Evolutionary conservation across 2,888 invertebrate genomes (phyloP).

Genomic region (Polydrusus cervinus): DNA sequence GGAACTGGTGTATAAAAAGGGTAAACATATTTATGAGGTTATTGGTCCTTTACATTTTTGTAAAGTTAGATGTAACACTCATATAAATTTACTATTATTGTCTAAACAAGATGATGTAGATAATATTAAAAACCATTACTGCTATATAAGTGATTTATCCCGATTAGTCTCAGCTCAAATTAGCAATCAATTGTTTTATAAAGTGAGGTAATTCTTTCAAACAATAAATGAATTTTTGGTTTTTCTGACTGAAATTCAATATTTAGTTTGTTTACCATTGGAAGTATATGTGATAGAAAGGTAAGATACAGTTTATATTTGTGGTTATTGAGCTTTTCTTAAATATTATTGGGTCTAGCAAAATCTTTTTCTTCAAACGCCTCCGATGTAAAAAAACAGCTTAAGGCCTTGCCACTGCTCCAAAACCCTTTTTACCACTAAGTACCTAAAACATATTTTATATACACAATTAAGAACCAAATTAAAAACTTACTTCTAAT

Average conservation of each 20-base stretch:
- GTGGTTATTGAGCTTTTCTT: constrained; percentile 19
- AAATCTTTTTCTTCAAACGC: constrained; percentile 22
- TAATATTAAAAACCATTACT: too few relatives aligned
- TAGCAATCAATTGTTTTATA: constrained; percentile 33
- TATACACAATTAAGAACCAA: constrained; percentile 9
- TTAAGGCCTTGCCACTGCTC: constrained; percentile 30
- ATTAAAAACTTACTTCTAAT: constrained; percentile 19
- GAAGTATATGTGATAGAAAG: constrained; percentile 27
- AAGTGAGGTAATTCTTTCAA: constrained; percentile 13
- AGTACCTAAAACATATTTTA: constrained; percentile 12
- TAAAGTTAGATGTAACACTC: too few relatives aligned
- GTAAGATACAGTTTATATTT: constrained; percentile 25
- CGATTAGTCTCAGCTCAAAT: too few relatives aligned
- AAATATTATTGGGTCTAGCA: constrained; percentile 15
- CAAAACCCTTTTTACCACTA: constrained; percentile 16
- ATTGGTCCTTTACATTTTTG: too few relatives aligned
- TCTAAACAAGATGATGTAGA: too few relatives aligned
- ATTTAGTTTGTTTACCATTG: constrained; percentile 20
- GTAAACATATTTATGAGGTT: too few relatives aligned
- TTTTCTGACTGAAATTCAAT: constrained; percentile 33
- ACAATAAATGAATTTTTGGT: constrained; percentile 33
- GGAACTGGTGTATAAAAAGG: too few relatives aligned
- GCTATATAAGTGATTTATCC: too few relatives aligned
- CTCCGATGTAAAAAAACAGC: constrained; percentile 25
- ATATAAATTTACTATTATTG: too few relatives aligned